Base-by-base conservation (phyloP, 2,797 vertebrate genomes). In the Pterois miles region DNA sequence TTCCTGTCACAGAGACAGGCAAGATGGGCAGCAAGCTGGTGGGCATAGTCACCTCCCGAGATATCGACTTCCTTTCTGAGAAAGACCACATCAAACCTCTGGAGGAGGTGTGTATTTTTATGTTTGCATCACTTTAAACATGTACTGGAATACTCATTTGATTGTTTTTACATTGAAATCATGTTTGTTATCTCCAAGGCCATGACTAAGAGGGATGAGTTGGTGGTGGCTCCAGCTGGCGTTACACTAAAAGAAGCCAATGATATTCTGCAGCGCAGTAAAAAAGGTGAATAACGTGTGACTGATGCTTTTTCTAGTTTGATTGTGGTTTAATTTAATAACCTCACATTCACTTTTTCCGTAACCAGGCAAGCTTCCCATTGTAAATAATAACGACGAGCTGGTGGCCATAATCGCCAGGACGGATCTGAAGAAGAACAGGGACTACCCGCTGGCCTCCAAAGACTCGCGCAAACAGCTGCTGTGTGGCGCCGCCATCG, bases 191-290 rank as follows among this genome's bases (percentile, higher is more conserved):
- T 71, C 29, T 69, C 23, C 29, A 22, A 99, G 98, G 96, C 96
- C 27, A 98, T 98, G 98, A 99, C 98, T 0, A 97, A 96, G n/a
- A 94, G 97, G 82, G 96, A 96, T 1, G 98, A 99, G 34, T 59
- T 98, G 77, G 98, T 98, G 29, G 97, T 98, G 43, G 97, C 97
- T 60, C 96, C 95, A 0, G 96, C 96, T 0, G 97, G 97, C 2
- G 96, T 98, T 65, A 98, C 97, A 0, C 91, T 99, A 36, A 98
- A 98, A 86, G 97, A 98, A 82, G 98, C 98, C 69, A 99, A 99
- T 22, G 97, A 98, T 88, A 98, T 99, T 77, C 93, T 99, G 74
- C 98, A 99, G 89, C 96, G 96, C 78, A 99, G 98, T 93, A 99
- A 98, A 90, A 99, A 98, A 96, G 98, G 98, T 98, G 75, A 77